Base-by-base conservation (phyloP, 2,797 vertebrate genomes). In the Eupleurogrammus muticus region DNA sequence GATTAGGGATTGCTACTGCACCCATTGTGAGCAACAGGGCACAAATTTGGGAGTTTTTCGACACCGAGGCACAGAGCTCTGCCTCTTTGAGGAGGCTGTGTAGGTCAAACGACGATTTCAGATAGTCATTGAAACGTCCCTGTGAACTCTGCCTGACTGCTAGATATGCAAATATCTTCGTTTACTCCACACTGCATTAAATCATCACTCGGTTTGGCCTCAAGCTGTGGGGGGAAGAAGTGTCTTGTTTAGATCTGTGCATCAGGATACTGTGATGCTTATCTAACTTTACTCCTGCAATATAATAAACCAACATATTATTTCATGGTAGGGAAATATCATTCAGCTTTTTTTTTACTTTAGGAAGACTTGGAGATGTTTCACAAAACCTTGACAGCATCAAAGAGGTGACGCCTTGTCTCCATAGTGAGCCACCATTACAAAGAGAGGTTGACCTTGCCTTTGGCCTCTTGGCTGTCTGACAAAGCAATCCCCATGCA, bases 401-500 rank as follows among this genome's bases (percentile, higher is more conserved):
- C 89, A 88, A 82, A 86, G 86, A 89, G 85, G 85, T 82, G 87
- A 88, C 42, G 84, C 85, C 85, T 89, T 79, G 67, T 23, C 85
- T 89, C 73, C 82, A 70, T 32, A 61, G 85, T 65, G 81, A 85
- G 84, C 80, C 85, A 68, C 83, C 71, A 35, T 79, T 60, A 92
- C 88, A 92, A 90, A 90, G 90, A 85, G 85, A 88, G 55, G 74
- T 76, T 90, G 90, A 92, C 92, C 91, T 93, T 93, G 92, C 92
- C 92, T 92, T 92, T 93, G 90, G 92, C 92, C 92, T 91, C 84
- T 85, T 93, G 91, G 92, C 92, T 91, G 88, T 89, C 90, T 93
- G 92, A 93, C 92, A 92, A 92, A 92, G 90, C 91, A 90, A 87
- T 92, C 87, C 89, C 87, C 75, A 82, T 81, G 89, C 92, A 90